phyloP scores from a whole-genome alignment of 35 echinoderm and acorn worm genomes.

The Ophiothrix spiculata region DNA sequence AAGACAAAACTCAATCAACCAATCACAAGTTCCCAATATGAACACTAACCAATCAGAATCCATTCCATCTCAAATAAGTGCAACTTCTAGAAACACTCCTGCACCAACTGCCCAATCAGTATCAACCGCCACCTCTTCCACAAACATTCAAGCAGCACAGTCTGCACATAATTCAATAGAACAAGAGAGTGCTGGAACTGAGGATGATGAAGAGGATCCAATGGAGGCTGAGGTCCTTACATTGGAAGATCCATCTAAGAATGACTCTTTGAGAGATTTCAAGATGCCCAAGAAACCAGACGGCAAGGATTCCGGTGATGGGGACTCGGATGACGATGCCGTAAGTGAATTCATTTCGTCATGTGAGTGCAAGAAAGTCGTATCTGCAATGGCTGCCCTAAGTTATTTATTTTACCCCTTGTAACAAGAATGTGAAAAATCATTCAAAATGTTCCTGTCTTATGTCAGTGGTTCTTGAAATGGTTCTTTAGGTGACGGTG shows the following conservation, averaged over 20 bases:
- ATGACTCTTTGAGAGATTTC: neutral
- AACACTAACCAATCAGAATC: neutral
- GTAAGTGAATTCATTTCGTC: neutral
- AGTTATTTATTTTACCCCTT: too few relatives aligned
- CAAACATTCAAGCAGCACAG: neutral
- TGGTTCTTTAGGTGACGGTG: too few relatives aligned
- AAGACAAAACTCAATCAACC: neutral
- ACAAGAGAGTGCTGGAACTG: neutral
- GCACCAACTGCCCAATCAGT: neutral
- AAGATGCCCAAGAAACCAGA: neutral
- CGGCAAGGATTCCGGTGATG: neutral
- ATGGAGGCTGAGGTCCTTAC: neutral
- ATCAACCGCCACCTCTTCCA: neutral
- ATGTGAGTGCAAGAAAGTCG: neutral
- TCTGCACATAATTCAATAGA: too few relatives aligned
- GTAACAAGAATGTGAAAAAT: too few relatives aligned
- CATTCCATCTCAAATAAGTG: neutral
- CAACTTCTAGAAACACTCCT: neutral
- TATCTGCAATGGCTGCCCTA: too few relatives aligned
- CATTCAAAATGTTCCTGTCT: too few relatives aligned
- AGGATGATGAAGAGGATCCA: slow-evolving; percentile 8
- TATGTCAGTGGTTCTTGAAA: too few relatives aligned
- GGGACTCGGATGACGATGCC: neutral
- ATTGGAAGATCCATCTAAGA: neutral
- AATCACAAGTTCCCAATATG: neutral